A percentile compares a stretch with the other conserved stretches of the same genome.
These are phyloP conservation scores for Drosophila arawakana DNA, from an alignment of 1,140 invertebrate species.

Conservation along the genomic window DNA sequence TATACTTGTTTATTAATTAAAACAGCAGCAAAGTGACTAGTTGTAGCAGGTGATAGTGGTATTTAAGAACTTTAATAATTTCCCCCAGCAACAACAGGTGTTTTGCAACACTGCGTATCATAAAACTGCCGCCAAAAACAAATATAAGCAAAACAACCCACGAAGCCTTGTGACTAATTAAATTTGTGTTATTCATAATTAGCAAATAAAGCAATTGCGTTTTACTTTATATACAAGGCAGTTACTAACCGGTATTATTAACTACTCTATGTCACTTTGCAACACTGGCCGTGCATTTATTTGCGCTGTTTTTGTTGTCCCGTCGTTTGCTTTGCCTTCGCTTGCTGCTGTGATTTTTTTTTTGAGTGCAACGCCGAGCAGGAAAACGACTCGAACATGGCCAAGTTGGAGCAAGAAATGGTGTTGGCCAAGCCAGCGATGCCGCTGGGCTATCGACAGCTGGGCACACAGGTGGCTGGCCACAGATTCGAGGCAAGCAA, in stretches of 20 bases:
- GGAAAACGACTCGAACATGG: conserved; percentile 53
- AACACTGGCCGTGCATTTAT: conserved; percentile 30
- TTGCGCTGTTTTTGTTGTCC: conserved; percentile 40
- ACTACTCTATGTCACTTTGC: conserved; percentile 10
- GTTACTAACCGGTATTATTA: conserved; percentile 26
- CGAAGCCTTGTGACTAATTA: conserved; percentile 5
- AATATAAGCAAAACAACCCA: conserved; percentile 15
- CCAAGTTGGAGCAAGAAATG: conserved; percentile 57
- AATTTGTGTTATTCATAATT: conserved; percentile 8
- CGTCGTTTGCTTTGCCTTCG: not conserved
- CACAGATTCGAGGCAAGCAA: conserved; percentile 86
- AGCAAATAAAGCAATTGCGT: not conserved
- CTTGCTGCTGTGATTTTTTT: conserved; percentile 21
- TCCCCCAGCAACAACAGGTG: not conserved
- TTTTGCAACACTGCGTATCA: not conserved
- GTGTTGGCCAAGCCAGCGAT: conserved; percentile 41
- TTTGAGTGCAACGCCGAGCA: conserved; percentile 4
- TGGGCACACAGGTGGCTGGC: conserved; percentile 90
- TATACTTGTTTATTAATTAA: not conserved
- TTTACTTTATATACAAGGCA: not conserved
- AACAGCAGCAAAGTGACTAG: not conserved
- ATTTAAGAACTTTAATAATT: not conserved
- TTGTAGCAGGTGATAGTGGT: not conserved
- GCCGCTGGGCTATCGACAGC: conserved; percentile 63
- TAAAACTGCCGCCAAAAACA: conserved; percentile 30